A percentile compares a stretch with the other conserved stretches of the same genome.
phyloP scores from a whole-genome alignment of 2,888 invertebrate genomes.

The Embidobia sp. region DNA sequence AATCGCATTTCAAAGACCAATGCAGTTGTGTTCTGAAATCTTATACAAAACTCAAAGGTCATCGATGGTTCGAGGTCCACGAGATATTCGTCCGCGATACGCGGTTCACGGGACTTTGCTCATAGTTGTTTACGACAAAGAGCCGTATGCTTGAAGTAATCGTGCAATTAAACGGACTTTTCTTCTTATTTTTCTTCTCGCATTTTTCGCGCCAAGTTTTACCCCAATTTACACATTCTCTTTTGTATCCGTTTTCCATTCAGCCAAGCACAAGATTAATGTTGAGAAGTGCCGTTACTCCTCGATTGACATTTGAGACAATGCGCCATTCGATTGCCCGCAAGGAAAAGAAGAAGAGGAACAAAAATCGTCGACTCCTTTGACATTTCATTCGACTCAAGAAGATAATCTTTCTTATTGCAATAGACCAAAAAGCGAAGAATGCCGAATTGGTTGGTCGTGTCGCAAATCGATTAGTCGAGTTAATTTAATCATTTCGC shows the following conservation, averaged over 20 bases:
- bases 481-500: not conserved
- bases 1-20: too few species aligned
- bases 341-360: too few species aligned
- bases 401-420: too few species aligned
- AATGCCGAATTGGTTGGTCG: not conserved
- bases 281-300: too few species aligned
- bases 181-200: too few species aligned
- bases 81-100: constrained; percentile 24
- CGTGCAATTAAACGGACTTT: constrained; percentile 3
- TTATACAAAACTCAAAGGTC: constrained; percentile 20
- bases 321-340: too few species aligned
- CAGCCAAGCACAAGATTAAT: too few species aligned
- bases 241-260: too few species aligned
- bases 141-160: not conserved
- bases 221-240: not conserved
- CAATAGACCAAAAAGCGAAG: not conserved
- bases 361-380: too few species aligned
- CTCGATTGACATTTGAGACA: too few species aligned
- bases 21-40: too few species aligned
- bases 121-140: constrained; percentile 33
- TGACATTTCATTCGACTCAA: not conserved
- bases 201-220: not conserved
- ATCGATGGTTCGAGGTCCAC: constrained; percentile 39
- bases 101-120: constrained; percentile 27
- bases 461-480: constrained; percentile 1